phyloP scores from a whole-genome alignment of 1,140 invertebrate species.

The Papilio glaucus region DNA sequence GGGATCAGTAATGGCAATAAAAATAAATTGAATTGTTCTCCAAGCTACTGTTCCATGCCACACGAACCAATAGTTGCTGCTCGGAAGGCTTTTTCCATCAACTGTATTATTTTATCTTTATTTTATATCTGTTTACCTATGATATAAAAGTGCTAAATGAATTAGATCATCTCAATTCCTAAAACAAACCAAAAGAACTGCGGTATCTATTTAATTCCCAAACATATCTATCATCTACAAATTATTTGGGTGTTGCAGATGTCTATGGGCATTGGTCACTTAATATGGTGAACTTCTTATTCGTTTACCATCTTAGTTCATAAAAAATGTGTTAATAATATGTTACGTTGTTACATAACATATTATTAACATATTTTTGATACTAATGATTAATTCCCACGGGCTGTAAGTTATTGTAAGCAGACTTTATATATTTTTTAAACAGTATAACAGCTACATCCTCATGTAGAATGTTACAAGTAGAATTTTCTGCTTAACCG shows the following conservation, averaged over 20 bases:
- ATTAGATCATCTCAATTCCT: too few relatives aligned
- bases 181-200: too few relatives aligned
- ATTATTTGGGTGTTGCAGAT: too few relatives aligned
- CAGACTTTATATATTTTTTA: neutral
- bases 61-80: slow-evolving; percentile 16
- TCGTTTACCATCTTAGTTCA: too few relatives aligned
- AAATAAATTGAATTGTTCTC: slow-evolving; percentile 80
- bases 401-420: neutral
- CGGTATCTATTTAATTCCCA: too few relatives aligned
- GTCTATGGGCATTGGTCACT: too few relatives aligned
- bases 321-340: too few relatives aligned
- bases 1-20: slow-evolving; percentile 70
- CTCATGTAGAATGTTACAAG: slow-evolving; percentile 5
- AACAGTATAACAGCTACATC: slow-evolving; percentile 3
- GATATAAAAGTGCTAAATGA: too few relatives aligned
- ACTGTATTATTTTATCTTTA: neutral
- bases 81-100: slow-evolving; percentile 17
- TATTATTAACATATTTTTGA: too few relatives aligned
- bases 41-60: slow-evolving; percentile 56
- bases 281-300: too few relatives aligned
- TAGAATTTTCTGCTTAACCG: slow-evolving; percentile 16
- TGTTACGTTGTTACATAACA: too few relatives aligned
- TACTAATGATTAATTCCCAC: neutral
- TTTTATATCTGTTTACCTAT: neutral
- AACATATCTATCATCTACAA: too few relatives aligned